Evolutionary conservation across 1,140 invertebrate genomes (phyloP).

Genomic region (Samia ricini): DNA sequence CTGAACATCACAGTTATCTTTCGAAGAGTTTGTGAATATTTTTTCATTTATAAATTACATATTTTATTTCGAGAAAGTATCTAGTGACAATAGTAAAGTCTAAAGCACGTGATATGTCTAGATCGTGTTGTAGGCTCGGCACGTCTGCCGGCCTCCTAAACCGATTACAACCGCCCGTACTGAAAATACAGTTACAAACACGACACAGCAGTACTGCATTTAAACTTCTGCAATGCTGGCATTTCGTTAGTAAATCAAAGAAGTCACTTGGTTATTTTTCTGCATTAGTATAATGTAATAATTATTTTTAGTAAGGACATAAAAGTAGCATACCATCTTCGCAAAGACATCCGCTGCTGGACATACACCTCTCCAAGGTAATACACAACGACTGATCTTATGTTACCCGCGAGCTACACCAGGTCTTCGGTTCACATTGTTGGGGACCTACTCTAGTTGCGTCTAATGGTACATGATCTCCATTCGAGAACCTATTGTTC

Average conservation of each 20-base stretch:
- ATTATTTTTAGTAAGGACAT: background rate
- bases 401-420: too few species aligned
- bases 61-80: too few species aligned
- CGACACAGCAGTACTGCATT: constrained; percentile 29
- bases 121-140: constrained; percentile 32
- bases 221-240: constrained; percentile 20
- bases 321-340: too few species aligned
- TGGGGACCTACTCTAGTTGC: too few species aligned
- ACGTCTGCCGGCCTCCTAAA: constrained; percentile 44
- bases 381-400: too few species aligned
- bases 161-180: constrained; percentile 43
- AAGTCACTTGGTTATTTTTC: background rate
- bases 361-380: too few species aligned
- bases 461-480: too few species aligned
- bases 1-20: background rate
- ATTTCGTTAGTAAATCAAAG: constrained; percentile 5
- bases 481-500: too few species aligned
- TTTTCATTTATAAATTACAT: too few species aligned
- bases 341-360: too few species aligned
- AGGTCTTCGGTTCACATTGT: too few species aligned
- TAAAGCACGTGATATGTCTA: constrained; percentile 9
- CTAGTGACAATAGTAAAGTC: constrained; percentile 8
- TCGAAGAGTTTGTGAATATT: background rate
- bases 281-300: background rate
- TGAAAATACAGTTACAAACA: constrained; percentile 51